phyloP scores from a whole-genome alignment of 1,140 invertebrate genomes.

The Ips typographus region DNA sequence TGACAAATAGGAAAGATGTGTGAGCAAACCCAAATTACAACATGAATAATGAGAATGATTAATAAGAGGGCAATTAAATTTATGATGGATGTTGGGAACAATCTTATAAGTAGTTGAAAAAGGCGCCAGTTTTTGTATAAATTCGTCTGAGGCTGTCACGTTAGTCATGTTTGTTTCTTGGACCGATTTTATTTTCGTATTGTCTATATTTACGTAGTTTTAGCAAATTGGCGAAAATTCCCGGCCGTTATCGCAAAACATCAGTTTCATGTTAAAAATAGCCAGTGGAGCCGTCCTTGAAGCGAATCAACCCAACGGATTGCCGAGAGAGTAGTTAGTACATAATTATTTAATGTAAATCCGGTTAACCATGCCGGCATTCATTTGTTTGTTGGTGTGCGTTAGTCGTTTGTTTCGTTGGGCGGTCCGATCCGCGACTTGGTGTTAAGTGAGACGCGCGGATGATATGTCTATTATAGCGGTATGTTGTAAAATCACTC shows the following conservation, averaged over 20 bases:
- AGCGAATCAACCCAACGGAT: constrained; percentile 22
- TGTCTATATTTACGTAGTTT: not conserved
- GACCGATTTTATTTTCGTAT: no score
- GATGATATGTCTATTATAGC: not conserved
- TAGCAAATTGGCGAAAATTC: not conserved
- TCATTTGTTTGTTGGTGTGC: constrained; percentile 31
- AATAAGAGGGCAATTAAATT: no score
- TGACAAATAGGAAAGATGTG: no score
- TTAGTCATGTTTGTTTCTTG: no score
- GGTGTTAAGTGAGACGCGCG: not conserved
- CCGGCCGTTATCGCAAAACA: constrained; percentile 18
- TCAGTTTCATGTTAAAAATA: constrained; percentile 23
- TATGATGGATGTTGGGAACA: no score
- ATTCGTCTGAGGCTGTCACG: no score
- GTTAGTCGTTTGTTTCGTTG: constrained; percentile 18
- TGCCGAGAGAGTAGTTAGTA: constrained; percentile 29
- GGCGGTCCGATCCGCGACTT: constrained; percentile 13
- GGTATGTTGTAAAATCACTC: not conserved
- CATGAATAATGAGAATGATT: no score
- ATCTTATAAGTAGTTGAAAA: no score
- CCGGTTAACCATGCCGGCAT: constrained; percentile 28
- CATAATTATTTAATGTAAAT: constrained; percentile 32
- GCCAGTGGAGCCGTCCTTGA: constrained; percentile 12
- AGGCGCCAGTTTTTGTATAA: no score
- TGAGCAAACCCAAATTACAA: no score